These are phyloP conservation scores for Maniola hyperantus DNA, from an alignment of 2,888 invertebrate genomes.

Conservation along the genomic window DNA sequence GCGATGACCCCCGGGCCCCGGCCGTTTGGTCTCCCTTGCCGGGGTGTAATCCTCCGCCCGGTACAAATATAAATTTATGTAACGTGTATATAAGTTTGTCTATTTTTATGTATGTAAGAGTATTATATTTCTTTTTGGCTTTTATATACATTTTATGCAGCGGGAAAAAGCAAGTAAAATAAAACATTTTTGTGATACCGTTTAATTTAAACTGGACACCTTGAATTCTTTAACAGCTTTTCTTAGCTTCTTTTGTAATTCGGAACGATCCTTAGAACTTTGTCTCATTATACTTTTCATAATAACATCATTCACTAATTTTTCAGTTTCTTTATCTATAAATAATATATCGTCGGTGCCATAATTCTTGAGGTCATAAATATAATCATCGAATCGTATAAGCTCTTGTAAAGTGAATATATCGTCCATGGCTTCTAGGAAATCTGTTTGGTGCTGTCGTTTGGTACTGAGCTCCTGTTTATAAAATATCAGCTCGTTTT, in stretches of 20 bases:
- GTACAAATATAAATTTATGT: too few species aligned
- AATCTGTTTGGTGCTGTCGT: constrained; percentile 43
- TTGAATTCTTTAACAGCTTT: constrained; percentile 52
- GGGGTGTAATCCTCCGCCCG: too few species aligned
- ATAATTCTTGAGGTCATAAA: constrained; percentile 47
- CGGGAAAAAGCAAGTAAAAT: not conserved
- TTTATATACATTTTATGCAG: too few species aligned
- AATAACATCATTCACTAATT: constrained; percentile 45
- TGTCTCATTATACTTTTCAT: constrained; percentile 41
- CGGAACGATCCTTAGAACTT: constrained; percentile 41
- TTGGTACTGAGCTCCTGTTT: constrained; percentile 44
- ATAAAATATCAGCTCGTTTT: constrained; percentile 46
- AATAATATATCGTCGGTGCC: constrained; percentile 40
- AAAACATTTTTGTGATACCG: not conserved
- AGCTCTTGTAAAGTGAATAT: constrained; percentile 53
- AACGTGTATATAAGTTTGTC: too few species aligned
- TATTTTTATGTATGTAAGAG: too few species aligned
- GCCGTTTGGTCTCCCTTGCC: too few species aligned
- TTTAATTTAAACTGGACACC: constrained; percentile 7
- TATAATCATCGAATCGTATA: constrained; percentile 55
- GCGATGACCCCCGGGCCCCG: too few species aligned
- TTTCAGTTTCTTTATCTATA: constrained; percentile 45
- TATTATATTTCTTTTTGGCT: too few species aligned
- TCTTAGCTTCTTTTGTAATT: constrained; percentile 47
- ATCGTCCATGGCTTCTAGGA: constrained; percentile 56